These are phyloP conservation scores for Leucopsar rothschildi DNA, from an alignment of 2,113 vertebrate species.

Conservation along the genomic window DNA sequence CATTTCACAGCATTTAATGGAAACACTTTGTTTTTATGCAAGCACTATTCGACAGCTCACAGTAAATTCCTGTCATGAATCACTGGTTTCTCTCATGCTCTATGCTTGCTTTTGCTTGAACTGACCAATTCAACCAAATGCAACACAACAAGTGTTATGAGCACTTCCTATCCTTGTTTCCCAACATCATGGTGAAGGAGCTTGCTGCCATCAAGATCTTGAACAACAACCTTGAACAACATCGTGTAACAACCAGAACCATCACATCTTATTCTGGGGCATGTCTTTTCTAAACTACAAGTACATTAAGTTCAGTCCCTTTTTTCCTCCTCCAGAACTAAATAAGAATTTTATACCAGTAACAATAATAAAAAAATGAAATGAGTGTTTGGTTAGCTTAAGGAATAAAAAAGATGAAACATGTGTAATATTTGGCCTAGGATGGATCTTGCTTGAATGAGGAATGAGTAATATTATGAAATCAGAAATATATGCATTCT, in stretches of 20 bases:
- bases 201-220: not conserved
- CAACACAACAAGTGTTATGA: not conserved
- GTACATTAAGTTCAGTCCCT: not conserved
- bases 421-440: not conserved
- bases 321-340: not conserved
- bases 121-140: not conserved
- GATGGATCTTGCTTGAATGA: not conserved
- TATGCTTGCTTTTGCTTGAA: not conserved
- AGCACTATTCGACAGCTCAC: not conserved
- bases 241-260: not conserved
- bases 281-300: not conserved
- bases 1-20: not conserved
- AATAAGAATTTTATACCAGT: not conserved
- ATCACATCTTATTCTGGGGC: not conserved
- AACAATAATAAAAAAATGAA: not conserved
- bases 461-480: not conserved
- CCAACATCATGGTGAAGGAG: not conserved
- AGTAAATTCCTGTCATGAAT: not conserved
- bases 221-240: not conserved
- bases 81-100: not conserved
- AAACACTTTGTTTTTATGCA: not conserved
- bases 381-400: not conserved
- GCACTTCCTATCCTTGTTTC: not conserved
- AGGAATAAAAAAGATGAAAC: not conserved
- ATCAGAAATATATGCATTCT: not conserved